Evolutionary conservation across 1,140 invertebrate species (phyloP).

Genomic region (Tyrophagus putrescentiae): DNA sequence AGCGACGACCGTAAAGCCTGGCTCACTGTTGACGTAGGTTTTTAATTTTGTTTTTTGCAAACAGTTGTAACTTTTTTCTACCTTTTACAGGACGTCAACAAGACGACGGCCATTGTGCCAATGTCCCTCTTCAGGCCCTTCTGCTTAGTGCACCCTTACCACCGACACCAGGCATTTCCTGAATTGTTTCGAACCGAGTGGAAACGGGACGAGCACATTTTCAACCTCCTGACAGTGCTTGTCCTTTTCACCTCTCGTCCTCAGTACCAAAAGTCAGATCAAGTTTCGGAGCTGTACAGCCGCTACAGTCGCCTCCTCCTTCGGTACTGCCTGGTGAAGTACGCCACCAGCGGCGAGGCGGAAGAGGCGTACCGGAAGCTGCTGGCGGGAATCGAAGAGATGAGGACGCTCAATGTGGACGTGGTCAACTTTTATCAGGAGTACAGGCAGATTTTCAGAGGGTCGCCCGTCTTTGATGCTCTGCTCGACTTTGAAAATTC

Average conservation of each 20-base stretch:
- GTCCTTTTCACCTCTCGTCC: conserved; percentile 67
- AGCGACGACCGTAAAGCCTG: conserved; percentile 65
- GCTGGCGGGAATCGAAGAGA: conserved; percentile 67
- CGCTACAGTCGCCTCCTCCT: conserved; percentile 72
- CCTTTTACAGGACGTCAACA: background rate
- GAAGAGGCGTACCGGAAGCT: conserved; percentile 66
- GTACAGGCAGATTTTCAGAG: too few species aligned
- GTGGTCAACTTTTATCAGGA: too few species aligned
- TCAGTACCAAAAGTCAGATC: conserved; percentile 32
- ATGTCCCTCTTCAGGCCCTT: conserved; percentile 66
- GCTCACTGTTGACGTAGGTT: conserved; percentile 30
- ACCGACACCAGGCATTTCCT: conserved; percentile 63
- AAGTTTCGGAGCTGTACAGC: conserved; percentile 56
- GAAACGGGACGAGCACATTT: conserved; percentile 57
- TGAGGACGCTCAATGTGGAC: too few species aligned
- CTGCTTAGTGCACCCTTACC: conserved; percentile 61
- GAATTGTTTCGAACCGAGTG: conserved; percentile 59
- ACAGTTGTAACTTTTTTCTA: too few species aligned
- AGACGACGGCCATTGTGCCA: conserved; percentile 40
- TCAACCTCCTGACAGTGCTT: conserved; percentile 54
- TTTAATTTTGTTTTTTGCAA: too few species aligned
- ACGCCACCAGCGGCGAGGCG: conserved; percentile 56
- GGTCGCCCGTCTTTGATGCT: too few species aligned
- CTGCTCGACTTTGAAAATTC: too few species aligned
- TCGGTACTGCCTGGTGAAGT: conserved; percentile 62